Conservation (phyloP, 2,797 vertebrate genomes). For the Anolis apletophallus region DNA sequence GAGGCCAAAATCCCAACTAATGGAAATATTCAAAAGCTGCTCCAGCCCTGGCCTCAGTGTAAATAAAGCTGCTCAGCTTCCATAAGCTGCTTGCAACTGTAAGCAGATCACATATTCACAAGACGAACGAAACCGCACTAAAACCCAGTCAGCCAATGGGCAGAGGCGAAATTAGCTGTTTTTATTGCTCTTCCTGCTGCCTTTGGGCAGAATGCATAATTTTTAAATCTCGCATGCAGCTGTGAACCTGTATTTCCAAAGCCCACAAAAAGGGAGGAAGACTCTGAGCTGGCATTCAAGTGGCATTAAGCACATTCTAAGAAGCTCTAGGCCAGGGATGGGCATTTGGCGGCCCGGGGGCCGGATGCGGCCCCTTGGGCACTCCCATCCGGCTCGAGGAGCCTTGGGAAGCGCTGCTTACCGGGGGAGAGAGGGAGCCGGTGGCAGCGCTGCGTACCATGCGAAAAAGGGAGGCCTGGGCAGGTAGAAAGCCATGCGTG, state of each 20-base stretch:
- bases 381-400: too few species aligned
- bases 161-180: conserved; percentile 42
- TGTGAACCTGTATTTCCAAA: background rate
- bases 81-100: conserved; percentile 57
- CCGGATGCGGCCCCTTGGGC: too few species aligned
- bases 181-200: conserved; percentile 27
- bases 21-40: background rate
- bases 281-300: too few species aligned
- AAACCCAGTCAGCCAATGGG: conserved; percentile 47
- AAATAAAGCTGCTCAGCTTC: conserved; percentile 54
- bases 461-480: too few species aligned
- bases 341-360: too few species aligned
- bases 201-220: background rate
- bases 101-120: conserved; percentile 63
- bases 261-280: background rate
- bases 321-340: conserved; percentile 8
- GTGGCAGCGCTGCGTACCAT: too few species aligned
- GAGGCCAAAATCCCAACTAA: conserved; percentile 38
- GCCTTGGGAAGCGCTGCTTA: too few species aligned
- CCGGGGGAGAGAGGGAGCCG: too few species aligned
- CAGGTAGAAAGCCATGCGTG: too few species aligned
- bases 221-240: background rate
- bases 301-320: conserved; percentile 14
- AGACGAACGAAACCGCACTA: conserved; percentile 63
- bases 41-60: conserved; percentile 46